Evolutionary conservation across 1,140 invertebrate genomes (phyloP).

Genomic region (Calosoma granatense): DNA sequence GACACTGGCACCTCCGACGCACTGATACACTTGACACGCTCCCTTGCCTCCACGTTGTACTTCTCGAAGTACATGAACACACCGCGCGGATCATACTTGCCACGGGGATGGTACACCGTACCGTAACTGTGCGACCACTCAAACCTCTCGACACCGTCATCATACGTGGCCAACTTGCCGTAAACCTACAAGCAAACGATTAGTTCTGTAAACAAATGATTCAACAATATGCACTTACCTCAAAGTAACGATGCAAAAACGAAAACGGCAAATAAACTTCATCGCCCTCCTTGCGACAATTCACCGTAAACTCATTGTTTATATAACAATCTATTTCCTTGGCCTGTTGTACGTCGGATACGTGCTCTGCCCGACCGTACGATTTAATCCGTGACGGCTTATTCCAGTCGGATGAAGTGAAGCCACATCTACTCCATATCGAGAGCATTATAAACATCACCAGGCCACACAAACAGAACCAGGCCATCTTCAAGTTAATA

Average conservation of each 20-base stretch:
- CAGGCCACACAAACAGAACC: constrained; percentile 37
- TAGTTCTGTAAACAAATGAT: constrained; percentile 10
- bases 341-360: constrained; percentile 34
- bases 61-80: constrained; percentile 95
- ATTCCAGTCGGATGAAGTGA: constrained; percentile 22
- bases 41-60: constrained; percentile 92
- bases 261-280: constrained; percentile 89
- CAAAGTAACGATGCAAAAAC: constrained; percentile 90
- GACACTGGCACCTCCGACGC: constrained; percentile 90
- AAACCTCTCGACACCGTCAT: constrained; percentile 66
- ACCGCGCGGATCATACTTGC: constrained; percentile 76
- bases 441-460: constrained; percentile 40
- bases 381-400: constrained; percentile 25
- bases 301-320: constrained; percentile 77
- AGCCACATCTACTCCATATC: constrained; percentile 44
- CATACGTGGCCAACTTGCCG: constrained; percentile 59
- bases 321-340: constrained; percentile 84
- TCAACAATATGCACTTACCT: constrained; percentile 45
- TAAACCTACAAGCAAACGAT: constrained; percentile 45
- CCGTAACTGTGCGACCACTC: constrained; percentile 93
- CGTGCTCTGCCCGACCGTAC: constrained; percentile 16
- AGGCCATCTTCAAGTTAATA: constrained; percentile 43
- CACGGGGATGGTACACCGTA: constrained; percentile 79
- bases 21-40: constrained; percentile 92
- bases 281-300: constrained; percentile 72